Evolutionary conservation across 2,113 vertebrate genomes (phyloP), one percentile per base, ranked within the genome.

Genomic region (Thunnus maccoyii): DNA sequence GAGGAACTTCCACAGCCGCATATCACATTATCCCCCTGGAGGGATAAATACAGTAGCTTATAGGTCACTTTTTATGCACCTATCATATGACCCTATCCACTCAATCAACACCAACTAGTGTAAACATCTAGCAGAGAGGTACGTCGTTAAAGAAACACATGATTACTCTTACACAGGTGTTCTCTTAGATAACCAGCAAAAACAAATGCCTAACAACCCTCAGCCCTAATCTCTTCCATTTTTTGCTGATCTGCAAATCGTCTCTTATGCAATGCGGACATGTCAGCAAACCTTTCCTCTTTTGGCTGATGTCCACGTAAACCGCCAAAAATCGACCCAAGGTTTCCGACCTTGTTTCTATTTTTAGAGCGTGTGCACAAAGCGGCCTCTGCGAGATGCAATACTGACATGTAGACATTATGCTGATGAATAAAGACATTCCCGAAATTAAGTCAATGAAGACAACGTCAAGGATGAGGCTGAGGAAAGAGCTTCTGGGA

Each of bases 291-390:
- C 62, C 60, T 55, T 57, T 27, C 18, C 55, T 5, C 60, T 69
- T 76, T 80, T 89, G 86, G 88, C 85, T 36, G 52, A 68, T 56
- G 50, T 88, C 85, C 89, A 85, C 73, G 64, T 63, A 77, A 86
- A 84, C 61, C 55, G 65, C 67, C 62, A 65, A 46, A 62, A 70
- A 80, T 73, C 44, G 22, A 72, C 62, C 50, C 70, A 46, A 86
- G 72, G 77, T 78, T 72, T 84, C 47, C 44, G 68, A 81, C 86
- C 80, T 83, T 74, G 63, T 70, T 81, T 15, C 84, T 86, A 82
- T 90, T 90, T 81, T 69, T 65, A 67, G 70, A 51, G 16, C 27
- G 3, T 17, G 60, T 11, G 55, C 25, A 56, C 65, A 54, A 57
- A 60, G 55, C 81, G 86, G 72, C 62, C 46, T 62, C 48, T 47